Evolutionary conservation across 2,113 vertebrate genomes (phyloP).

Genomic region (Myiagra hebetior): DNA sequence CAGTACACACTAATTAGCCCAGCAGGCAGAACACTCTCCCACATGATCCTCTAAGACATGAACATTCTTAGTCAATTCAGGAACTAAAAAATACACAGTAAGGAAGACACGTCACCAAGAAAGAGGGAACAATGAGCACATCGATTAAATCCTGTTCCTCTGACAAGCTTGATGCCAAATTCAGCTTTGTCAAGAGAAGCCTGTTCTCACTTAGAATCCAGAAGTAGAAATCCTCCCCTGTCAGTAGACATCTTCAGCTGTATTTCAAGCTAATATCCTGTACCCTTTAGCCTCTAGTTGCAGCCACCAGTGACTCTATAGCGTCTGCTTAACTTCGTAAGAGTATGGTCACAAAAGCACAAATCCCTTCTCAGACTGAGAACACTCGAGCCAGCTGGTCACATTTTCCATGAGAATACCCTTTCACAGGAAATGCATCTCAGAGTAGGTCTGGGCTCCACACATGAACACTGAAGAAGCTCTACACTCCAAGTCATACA

Average conservation of each 20-base stretch:
- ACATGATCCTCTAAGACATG: neutral
- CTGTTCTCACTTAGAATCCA: neutral
- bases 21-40: neutral
- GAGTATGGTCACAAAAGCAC: neutral
- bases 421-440: neutral
- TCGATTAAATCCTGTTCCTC: neutral
- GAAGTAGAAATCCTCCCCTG: neutral
- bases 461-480: neutral
- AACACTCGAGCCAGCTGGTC: neutral
- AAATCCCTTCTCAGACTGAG: neutral
- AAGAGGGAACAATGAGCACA: neutral
- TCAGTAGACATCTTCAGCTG: neutral
- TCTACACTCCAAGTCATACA: neutral
- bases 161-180: neutral
- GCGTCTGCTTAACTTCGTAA: neutral
- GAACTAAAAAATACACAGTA: neutral
- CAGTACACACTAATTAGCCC: neutral
- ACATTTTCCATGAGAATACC: neutral
- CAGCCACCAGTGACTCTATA: neutral
- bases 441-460: neutral
- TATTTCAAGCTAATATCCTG: neutral
- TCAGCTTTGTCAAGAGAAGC: neutral
- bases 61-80: neutral
- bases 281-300: neutral
- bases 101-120: neutral